Evolutionary conservation across 1,140 invertebrate genomes (phyloP), one percentile per base, ranked within the genome.

Genomic region (Drosophila guanche): DNA sequence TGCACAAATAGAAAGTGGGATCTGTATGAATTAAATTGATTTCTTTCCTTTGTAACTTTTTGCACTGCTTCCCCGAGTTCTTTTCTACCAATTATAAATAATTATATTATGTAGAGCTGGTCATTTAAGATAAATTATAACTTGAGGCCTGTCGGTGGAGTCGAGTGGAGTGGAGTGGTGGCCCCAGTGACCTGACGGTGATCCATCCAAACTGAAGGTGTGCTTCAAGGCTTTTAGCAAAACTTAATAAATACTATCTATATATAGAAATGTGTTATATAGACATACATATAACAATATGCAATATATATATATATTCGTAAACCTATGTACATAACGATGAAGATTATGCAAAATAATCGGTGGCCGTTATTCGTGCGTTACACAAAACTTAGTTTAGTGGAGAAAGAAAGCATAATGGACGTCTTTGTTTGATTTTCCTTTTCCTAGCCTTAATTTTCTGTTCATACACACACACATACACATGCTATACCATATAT

Each of bases 291-390:
- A 79, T 46, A 77, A 42, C 29, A 52, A 63, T 43, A 72, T 45
- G 29, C 45, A 41, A 45, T 50, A 53, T 22, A 50, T 53, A 54
- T 23, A n/a, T 58, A 51, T 58, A 57, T 66, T 48, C 33, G 47
- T 43, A 53, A 43, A 60, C 47, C 55, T 59, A 58, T 85, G 72
- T 73, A 73, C 58, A 85, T 83, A 83, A 70, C 43, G 33, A 46
- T 61, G 7, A 42, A 67, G 52, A 55, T 52, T 58, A 48, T 23
- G 43, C 51, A 55, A 66, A 51, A 61, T 52, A 55, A 51, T 45
- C 57, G 45, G 45, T 41, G 16, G 22, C 20, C 47, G 42, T 54
- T 60, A 74, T 61, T 57, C 43, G 47, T 37, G 60, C 55, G 46
- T 41, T 50, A 55, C 48, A 63, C 58, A 47, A 53, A 66, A 58